Percentiles rank a stretch among this genome's conserved stretches.
Conservation (phyloP, 2,797 vertebrate genomes). For the Aulostomus chinensis region DNA sequence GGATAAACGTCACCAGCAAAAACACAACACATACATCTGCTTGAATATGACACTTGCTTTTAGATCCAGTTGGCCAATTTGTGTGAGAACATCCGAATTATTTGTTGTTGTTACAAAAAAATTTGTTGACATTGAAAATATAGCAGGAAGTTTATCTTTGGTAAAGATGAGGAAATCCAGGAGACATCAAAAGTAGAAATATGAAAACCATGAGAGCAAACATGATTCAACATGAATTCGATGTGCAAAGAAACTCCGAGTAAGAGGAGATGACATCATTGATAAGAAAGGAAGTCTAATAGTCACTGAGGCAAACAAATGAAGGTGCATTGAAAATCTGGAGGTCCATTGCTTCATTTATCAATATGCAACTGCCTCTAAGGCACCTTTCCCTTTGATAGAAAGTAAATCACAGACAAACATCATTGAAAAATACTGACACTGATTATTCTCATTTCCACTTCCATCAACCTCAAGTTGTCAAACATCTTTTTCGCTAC, state of each 20-base stretch:
- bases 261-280: conserved; percentile 39
- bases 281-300: conserved; percentile 11
- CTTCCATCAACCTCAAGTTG: neutral
- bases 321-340: conserved; percentile 58
- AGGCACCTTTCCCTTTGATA: conserved; percentile 73
- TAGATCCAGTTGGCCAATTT: conserved; percentile 4
- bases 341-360: conserved; percentile 53
- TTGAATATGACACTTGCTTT: conserved; percentile 27
- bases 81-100: conserved; percentile 11
- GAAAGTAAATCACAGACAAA: too few relatives aligned
- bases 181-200: conserved; percentile 4
- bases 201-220: conserved; percentile 11
- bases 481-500: conserved; percentile 7
- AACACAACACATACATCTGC: conserved; percentile 38
- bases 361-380: conserved; percentile 57
- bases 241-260: conserved; percentile 33
- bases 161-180: conserved; percentile 49
- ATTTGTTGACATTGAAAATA: conserved; percentile 22
- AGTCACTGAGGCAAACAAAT: conserved; percentile 36
- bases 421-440: too few relatives aligned
- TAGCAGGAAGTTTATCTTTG: conserved; percentile 62
- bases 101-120: conserved; percentile 8
- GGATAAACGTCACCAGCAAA: conserved; percentile 49
- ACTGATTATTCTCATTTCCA: too few relatives aligned
- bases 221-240: conserved; percentile 2